Base-by-base conservation (phyloP, 2,113 vertebrate genomes). In the Uria lomvia region DNA sequence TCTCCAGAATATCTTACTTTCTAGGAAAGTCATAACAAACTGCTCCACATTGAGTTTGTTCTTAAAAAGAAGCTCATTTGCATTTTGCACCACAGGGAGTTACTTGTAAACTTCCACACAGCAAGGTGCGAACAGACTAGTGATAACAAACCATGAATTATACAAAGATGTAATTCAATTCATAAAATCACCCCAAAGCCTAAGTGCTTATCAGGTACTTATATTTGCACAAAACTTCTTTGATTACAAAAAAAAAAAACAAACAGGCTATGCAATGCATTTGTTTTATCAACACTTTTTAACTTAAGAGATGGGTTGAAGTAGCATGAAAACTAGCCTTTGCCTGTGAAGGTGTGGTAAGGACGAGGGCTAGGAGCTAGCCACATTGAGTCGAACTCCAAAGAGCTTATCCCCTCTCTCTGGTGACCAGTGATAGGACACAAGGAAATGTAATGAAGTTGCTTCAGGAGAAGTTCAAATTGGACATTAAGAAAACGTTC, bases 21-120 rank as follows among this genome's bases (percentile, higher is more conserved):
- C 71, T 62, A 83, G 42, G 62, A 87, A 95, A 76, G 59, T 63
- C 30, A 60, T 36, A 78, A 68, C 1, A 1, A 12, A 29, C 15
- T 6, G 0, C 15, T 86, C 81, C 72, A 68, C 1, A 0, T 4
- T 24, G 53, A 50, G 43, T 68, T 94, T 93, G 21, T 52, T 91
- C 72, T 78, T 84, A 38, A 81, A 91, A 81, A 0, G 21, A 86
- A 63, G 42, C 40, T 89, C 15, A 74, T 95, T 94, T 94, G 50
- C 65, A 38, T 95, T 94, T 92, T 80, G 38, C 32, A 73, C 78
- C 2, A 0, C 45, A 62, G 83, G 79, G 87, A 87, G 29, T 76
- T 85, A 72, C 71, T 94, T 88, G 38, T 70, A 94, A 96, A 83
- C 49, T 93, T 95, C 87, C 36, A 53, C 58, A 11, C 14, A 88